phyloP scores from a whole-genome alignment of 2,113 vertebrate genomes.

The Astatoreochromis straeleni region DNA sequence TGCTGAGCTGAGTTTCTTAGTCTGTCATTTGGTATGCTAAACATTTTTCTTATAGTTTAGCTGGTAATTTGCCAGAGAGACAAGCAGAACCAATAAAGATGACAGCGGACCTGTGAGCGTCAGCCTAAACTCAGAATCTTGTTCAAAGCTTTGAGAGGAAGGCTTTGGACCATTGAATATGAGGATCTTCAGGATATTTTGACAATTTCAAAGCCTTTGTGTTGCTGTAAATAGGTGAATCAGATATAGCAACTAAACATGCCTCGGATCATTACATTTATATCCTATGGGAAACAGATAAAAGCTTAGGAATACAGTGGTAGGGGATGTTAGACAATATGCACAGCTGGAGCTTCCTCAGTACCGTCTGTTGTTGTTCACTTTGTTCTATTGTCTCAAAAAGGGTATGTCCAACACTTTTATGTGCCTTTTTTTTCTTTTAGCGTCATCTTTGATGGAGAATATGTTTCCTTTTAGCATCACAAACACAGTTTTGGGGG shows the following conservation, averaged over 20 bases:
- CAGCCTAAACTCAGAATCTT: neutral
- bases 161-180: neutral
- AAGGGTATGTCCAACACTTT: neutral
- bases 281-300: neutral
- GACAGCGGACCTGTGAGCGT: neutral
- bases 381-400: constrained; percentile 41
- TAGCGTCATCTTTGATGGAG: neutral
- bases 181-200: neutral
- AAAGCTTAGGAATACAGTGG: neutral
- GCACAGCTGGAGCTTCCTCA: constrained; percentile 1
- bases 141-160: neutral
- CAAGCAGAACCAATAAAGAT: neutral
- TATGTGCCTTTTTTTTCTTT: neutral
- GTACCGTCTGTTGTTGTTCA: neutral
- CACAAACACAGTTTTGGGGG: neutral
- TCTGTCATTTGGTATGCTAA: neutral
- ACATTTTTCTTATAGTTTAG: constrained; percentile 4
- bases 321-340: neutral
- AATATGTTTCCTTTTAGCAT: neutral
- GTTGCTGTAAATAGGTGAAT: neutral
- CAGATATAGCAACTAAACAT: neutral
- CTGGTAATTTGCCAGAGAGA: neutral
- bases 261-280: neutral
- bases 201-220: neutral
- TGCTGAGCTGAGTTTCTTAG: neutral